A percentile compares a stretch with the other conserved stretches of the same genome.
phyloP scores from a whole-genome alignment of 2,888 invertebrate species.

The Xanthostigma xanthostigma region DNA sequence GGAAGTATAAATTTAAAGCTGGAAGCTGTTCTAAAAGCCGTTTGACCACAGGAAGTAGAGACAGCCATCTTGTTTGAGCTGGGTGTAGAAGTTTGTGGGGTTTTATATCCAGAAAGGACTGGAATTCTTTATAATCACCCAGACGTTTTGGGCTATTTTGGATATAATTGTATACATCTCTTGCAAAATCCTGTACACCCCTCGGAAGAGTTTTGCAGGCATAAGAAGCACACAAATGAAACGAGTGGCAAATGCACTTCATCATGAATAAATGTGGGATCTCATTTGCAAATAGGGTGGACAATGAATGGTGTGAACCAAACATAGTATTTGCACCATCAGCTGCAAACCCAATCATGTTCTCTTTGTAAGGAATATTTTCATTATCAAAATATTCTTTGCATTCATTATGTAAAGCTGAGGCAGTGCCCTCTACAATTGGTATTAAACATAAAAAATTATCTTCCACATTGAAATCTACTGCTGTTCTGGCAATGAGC shows the following conservation, averaged over 20 bases:
- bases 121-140: slow-evolving; percentile 15
- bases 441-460: slow-evolving; percentile 7
- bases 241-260: slow-evolving; percentile 19
- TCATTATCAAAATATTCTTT: slow-evolving; percentile 6
- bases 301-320: slow-evolving; percentile 15
- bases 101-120: slow-evolving; percentile 11
- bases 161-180: slow-evolving; percentile 19
- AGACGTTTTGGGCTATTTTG: slow-evolving; percentile 17
- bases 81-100: slow-evolving; percentile 1
- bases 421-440: slow-evolving; percentile 4
- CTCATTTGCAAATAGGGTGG: slow-evolving; percentile 16
- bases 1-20: background rate
- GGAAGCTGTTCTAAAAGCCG: background rate
- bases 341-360: slow-evolving; percentile 10
- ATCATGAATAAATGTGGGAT: slow-evolving; percentile 18
- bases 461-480: slow-evolving; percentile 2
- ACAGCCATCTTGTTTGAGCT: slow-evolving; percentile 5
- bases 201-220: background rate
- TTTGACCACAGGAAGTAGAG: slow-evolving; percentile 3
- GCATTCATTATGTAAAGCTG: slow-evolving; percentile 3
- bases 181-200: slow-evolving; percentile 10
- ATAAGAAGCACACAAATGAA: slow-evolving; percentile 1
- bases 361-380: slow-evolving; percentile 8
- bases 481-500: slow-evolving; percentile 1
- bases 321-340: slow-evolving; percentile 11